These are phyloP conservation scores for Chloroclystis v-ata DNA, from an alignment of 2,888 invertebrate species.

Conservation along the genomic window DNA sequence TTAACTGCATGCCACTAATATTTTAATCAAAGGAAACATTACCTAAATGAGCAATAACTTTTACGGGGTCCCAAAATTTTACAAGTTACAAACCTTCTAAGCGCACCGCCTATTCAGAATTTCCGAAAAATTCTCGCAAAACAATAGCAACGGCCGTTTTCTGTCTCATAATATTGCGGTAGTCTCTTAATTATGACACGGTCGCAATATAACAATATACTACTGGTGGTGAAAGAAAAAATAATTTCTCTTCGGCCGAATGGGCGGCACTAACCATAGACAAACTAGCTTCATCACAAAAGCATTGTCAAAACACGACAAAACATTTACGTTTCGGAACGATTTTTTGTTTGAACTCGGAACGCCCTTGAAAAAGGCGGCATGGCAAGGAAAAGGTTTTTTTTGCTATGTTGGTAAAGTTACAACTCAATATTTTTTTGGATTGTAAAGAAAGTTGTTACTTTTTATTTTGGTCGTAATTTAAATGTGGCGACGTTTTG, in stretches of 20 bases:
- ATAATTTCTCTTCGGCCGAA: slow-evolving; percentile 42
- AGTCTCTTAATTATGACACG: slow-evolving; percentile 52
- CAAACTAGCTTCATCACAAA: slow-evolving; percentile 16
- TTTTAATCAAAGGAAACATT: slow-evolving; percentile 15
- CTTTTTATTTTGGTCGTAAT: slow-evolving; percentile 12
- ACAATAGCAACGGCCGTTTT: slow-evolving; percentile 36
- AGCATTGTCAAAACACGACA: slow-evolving; percentile 36
- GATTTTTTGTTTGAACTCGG: slow-evolving; percentile 13
- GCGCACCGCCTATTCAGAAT: slow-evolving; percentile 31
- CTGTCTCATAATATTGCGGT: slow-evolving; percentile 51
- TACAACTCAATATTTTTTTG: slow-evolving; percentile 15
- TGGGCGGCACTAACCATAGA: slow-evolving; percentile 34
- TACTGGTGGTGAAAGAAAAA: slow-evolving; percentile 55
- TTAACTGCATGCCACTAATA: slow-evolving; percentile 20
- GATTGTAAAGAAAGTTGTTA: slow-evolving; percentile 18
- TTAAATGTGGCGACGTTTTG: slow-evolving; percentile 1
- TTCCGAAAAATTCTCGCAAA: slow-evolving; percentile 31
- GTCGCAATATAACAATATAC: slow-evolving; percentile 58
- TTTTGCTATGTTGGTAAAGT: slow-evolving; percentile 14
- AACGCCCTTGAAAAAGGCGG: slow-evolving; percentile 23
- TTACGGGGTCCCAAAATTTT: slow-evolving; percentile 21
- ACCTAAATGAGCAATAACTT: slow-evolving; percentile 16
- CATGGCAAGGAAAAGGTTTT: slow-evolving; percentile 15
- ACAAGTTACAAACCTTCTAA: slow-evolving; percentile 26
- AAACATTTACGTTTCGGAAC: slow-evolving; percentile 38